Conservation (phyloP, 2,888 invertebrate genomes). For the Podotricha telesiphe region DNA sequence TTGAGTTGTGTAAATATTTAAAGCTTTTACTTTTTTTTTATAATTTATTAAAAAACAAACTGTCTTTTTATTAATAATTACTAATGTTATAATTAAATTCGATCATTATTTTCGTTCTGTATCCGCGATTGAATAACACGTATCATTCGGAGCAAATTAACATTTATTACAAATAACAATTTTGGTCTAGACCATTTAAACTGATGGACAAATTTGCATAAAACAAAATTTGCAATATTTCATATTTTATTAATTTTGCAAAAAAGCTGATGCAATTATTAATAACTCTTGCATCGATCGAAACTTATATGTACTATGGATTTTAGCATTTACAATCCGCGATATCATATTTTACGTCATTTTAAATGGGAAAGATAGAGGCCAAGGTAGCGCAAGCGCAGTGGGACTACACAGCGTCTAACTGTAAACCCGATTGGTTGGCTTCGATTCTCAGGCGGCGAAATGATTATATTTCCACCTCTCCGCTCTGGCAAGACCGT, state of each 20-base stretch:
- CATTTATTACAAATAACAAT: conserved; percentile 10
- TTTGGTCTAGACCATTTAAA: conserved; percentile 18
- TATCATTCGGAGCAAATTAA: neutral
- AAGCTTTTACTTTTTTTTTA: too few species aligned
- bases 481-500: too few species aligned
- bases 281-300: neutral
- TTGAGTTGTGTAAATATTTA: too few species aligned
- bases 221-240: conserved; percentile 8
- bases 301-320: neutral
- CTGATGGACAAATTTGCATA: conserved; percentile 33
- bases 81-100: neutral
- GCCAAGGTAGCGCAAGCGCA: too few species aligned
- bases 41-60: neutral
- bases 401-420: too few species aligned
- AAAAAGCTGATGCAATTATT: conserved; percentile 17
- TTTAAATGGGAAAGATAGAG: too few species aligned
- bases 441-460: too few species aligned
- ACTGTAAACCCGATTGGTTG: too few species aligned
- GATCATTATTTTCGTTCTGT: neutral
- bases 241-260: conserved; percentile 13
- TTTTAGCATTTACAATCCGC: neutral
- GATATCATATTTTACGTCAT: too few species aligned
- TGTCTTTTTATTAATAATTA: neutral
- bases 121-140: conserved; percentile 1
- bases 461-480: too few species aligned